Evolutionary conservation across 1,140 invertebrate species (phyloP).

Genomic region (Drosophila murphyi): DNA sequence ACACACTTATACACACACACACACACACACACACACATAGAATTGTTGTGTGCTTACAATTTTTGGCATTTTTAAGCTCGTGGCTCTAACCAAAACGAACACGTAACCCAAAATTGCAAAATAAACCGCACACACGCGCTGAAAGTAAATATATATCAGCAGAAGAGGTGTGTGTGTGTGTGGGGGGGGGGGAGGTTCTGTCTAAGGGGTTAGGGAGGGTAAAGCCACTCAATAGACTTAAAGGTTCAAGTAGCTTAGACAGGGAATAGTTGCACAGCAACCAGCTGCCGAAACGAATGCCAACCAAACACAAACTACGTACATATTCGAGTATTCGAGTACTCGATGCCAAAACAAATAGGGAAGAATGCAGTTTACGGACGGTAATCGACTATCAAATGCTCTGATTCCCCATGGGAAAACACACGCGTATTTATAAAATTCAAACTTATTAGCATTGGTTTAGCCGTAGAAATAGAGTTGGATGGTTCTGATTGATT

Average conservation of each 20-base stretch:
- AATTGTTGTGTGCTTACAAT: conserved; percentile 57
- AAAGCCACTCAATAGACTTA: conserved; percentile 62
- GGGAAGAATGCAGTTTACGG: neutral
- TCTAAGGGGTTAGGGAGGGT: neutral
- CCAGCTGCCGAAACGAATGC: conserved; percentile 8
- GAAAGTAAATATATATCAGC: conserved; percentile 10
- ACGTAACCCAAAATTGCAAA: conserved; percentile 77
- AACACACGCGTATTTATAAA: neutral
- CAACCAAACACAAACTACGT: conserved; percentile 12
- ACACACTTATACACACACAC: conserved; percentile 7
- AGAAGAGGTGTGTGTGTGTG: neutral
- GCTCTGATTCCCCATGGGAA: neutral
- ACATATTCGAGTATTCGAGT: neutral
- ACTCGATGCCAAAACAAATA: conserved; percentile 18
- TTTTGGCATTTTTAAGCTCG: conserved; percentile 63
- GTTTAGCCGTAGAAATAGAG: no score
- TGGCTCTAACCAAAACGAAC: conserved; percentile 51
- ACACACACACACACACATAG: conserved; percentile 38
- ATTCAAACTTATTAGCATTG: no score
- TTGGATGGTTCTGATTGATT: no score
- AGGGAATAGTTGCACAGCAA: conserved; percentile 9
- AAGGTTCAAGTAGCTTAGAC: conserved; percentile 45
- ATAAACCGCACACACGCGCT: conserved; percentile 68
- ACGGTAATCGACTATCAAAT: conserved; percentile 1
- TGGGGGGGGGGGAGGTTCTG: neutral